Conservation (phyloP, 2,113 vertebrate genomes). For the Gnathonemus echidnorhynchus region DNA sequence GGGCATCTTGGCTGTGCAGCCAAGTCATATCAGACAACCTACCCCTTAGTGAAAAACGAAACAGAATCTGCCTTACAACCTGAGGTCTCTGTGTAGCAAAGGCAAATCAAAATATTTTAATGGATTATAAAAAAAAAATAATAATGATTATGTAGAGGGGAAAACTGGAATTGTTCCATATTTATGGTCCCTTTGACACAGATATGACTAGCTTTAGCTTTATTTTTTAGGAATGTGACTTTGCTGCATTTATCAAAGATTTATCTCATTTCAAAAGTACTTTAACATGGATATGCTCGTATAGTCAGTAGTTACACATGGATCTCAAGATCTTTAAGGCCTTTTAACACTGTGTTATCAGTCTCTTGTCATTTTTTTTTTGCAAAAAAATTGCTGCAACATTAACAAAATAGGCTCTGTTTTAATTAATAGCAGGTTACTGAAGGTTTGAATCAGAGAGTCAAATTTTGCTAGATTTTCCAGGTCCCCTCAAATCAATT, state of each 20-base stretch:
- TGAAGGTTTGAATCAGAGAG: background rate
- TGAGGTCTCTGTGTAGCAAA: conserved; percentile 12
- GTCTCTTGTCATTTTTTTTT: background rate
- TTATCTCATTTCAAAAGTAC: background rate
- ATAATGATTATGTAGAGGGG: conserved; percentile 21
- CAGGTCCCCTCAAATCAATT: background rate
- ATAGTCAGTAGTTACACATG: background rate
- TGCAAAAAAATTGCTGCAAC: background rate
- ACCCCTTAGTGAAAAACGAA: conserved; percentile 13
- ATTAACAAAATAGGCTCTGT: background rate
- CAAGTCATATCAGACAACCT: background rate
- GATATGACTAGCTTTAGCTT: background rate
- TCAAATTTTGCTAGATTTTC: background rate
- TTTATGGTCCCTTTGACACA: conserved; percentile 29
- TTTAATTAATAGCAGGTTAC: background rate
- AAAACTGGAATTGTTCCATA: conserved; percentile 31
- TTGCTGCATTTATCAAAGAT: background rate
- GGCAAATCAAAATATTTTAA: conserved; percentile 32
- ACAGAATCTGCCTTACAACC: conserved; percentile 17
- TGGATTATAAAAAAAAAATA: conserved; percentile 28
- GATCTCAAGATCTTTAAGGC: background rate
- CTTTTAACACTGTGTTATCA: background rate
- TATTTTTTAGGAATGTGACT: background rate
- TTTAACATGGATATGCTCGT: background rate
- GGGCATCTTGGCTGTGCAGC: conserved; percentile 20